Percentiles rank a stretch among this genome's conserved stretches.
phyloP scores from a whole-genome alignment of 1,140 invertebrate genomes.

The Orchesella cincta region DNA sequence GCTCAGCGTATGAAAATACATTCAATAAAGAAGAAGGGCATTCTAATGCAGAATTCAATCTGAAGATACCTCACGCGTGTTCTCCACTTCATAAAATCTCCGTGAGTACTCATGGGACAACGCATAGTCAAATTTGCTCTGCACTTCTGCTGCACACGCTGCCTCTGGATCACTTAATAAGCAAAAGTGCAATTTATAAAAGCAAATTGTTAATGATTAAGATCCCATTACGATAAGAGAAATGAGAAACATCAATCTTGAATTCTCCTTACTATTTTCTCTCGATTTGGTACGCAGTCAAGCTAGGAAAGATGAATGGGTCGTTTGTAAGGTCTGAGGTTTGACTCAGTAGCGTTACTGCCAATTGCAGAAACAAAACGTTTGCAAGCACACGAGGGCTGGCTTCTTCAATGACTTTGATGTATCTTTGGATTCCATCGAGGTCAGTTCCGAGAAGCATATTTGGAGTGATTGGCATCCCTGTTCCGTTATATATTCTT shows the following conservation, averaged over 20 bases:
- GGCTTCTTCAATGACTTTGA: conserved; percentile 15
- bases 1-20: background rate
- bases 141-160: conserved; percentile 3
- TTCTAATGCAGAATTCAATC: too few species aligned
- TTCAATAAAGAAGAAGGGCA: background rate
- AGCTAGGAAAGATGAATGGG: conserved; percentile 3
- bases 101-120: background rate
- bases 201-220: background rate
- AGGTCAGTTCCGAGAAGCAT: conserved; percentile 6
- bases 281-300: background rate
- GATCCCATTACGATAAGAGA: background rate
- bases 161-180: conserved; percentile 15
- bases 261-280: background rate
- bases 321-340: conserved; percentile 8
- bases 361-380: conserved; percentile 2
- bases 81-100: conserved; percentile 15
- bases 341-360: conserved; percentile 1
- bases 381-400: conserved; percentile 1
- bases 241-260: background rate
- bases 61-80: background rate
- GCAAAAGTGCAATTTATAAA: background rate
- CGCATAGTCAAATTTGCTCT: conserved; percentile 13
- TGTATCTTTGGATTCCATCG: background rate
- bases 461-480: background rate
- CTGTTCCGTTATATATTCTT: conserved; percentile 3